Conservation (phyloP, 2,113 vertebrate species). For the Pleuronectes platessa region DNA sequence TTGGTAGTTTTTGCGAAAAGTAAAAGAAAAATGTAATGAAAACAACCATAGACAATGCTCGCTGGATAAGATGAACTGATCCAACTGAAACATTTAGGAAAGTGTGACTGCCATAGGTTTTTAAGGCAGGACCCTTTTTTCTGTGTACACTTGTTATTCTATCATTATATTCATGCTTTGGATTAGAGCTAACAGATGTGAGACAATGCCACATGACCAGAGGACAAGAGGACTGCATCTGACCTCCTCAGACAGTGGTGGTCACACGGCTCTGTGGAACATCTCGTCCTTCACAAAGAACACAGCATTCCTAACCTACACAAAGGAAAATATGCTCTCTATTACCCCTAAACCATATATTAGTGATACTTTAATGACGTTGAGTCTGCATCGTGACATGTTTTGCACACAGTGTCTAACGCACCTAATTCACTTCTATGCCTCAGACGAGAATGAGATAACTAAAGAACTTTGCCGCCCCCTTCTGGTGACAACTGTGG, state of each 20-base stretch:
- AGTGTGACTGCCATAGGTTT: too few relatives aligned
- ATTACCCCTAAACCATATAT: neutral
- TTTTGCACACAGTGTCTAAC: too few relatives aligned
- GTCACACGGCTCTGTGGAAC: neutral
- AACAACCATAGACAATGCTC: too few relatives aligned
- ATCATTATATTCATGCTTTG: conserved; percentile 15
- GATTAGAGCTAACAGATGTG: conserved; percentile 21
- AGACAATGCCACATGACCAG: conserved; percentile 9
- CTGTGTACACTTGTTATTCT: neutral
- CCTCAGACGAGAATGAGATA: neutral
- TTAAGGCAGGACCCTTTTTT: neutral
- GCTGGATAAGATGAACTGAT: neutral
- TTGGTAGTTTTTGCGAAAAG: too few relatives aligned
- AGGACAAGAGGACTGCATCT: conserved; percentile 10
- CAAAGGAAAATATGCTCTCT: neutral
- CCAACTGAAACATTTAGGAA: too few relatives aligned
- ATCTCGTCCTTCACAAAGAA: neutral
- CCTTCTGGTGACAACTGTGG: conserved; percentile 19
- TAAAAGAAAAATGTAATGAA: too few relatives aligned
- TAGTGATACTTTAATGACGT: neutral
- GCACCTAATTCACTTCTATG: too few relatives aligned
- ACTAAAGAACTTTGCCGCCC: neutral
- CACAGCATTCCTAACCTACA: neutral
- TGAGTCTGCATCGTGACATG: neutral
- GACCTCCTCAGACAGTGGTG: conserved; percentile 16